Conservation (phyloP, 2,113 vertebrate species). For the Ciconia maguari region DNA sequence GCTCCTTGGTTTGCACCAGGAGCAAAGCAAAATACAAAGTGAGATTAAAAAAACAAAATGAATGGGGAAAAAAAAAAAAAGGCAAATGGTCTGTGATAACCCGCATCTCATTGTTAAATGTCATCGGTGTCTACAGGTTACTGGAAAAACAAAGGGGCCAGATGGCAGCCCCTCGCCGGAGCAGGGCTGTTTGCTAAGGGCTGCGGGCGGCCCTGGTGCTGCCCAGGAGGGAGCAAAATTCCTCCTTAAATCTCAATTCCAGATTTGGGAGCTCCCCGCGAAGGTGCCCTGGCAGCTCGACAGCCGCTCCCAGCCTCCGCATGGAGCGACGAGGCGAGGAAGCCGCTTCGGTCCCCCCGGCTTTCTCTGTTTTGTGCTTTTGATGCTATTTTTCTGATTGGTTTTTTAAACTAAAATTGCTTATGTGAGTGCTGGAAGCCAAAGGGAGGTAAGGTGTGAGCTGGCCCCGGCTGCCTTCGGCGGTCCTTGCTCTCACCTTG, state of each 20-base stretch:
- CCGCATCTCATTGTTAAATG: not conserved
- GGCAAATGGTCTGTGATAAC: not conserved
- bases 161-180: not conserved
- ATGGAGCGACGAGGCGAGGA: rapidly evolving
- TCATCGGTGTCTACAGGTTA: not conserved
- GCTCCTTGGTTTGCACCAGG: not conserved
- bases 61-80: not conserved
- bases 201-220: not conserved
- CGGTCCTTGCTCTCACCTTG: not conserved
- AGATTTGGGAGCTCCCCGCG: not conserved
- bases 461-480: not conserved
- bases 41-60: not conserved
- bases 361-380: not conserved
- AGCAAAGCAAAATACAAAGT: not conserved
- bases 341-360: rapidly evolving
- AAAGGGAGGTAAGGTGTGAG: not conserved
- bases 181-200: not conserved
- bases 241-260: not conserved
- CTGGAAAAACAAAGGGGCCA: slow-evolving; percentile 27
- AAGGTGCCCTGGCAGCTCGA: not conserved
- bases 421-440: not conserved
- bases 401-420: too few species aligned
- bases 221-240: not conserved
- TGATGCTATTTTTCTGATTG: not conserved
- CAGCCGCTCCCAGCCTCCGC: rapidly evolving